Evolutionary conservation across 2,797 vertebrate genomes (phyloP).

Genomic region (Peromyscus melanophrys): DNA sequence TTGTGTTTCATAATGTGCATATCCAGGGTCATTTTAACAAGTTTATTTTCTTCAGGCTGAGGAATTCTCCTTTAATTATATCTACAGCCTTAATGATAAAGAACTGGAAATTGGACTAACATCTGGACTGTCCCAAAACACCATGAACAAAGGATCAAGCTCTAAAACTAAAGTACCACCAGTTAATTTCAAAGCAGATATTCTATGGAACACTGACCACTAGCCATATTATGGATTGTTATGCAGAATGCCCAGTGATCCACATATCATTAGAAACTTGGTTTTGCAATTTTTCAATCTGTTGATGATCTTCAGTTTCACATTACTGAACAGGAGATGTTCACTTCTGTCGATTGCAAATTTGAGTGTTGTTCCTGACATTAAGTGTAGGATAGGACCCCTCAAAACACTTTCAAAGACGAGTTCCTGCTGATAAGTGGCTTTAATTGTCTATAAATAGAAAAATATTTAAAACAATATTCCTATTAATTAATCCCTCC

Average conservation of each 20-base stretch:
- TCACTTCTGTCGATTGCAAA: slow-evolving; percentile 61
- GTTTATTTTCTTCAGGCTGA: slow-evolving; percentile 12
- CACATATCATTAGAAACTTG: slow-evolving; percentile 72
- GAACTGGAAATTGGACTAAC: slow-evolving; percentile 67
- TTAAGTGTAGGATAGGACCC: slow-evolving; percentile 31
- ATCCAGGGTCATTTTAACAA: slow-evolving; percentile 6
- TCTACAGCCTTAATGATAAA: slow-evolving; percentile 70
- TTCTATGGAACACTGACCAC: slow-evolving; percentile 79
- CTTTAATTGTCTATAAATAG: slow-evolving; percentile 21
- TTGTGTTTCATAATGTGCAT: neutral
- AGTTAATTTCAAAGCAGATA: slow-evolving; percentile 70
- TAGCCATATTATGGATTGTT: slow-evolving; percentile 65
- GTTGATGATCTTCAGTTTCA: slow-evolving; percentile 75
- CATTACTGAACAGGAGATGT: slow-evolving; percentile 55
- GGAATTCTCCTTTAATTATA: slow-evolving; percentile 61
- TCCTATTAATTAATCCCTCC: slow-evolving; percentile 47
- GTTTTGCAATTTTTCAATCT: slow-evolving; percentile 68
- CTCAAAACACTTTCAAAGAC: slow-evolving; percentile 47
- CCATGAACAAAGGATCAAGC: slow-evolving; percentile 58
- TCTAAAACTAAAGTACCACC: slow-evolving; percentile 72
- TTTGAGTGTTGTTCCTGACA: slow-evolving; percentile 65
- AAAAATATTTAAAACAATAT: slow-evolving; percentile 30
- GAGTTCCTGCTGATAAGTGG: neutral
- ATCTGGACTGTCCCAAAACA: slow-evolving; percentile 77
- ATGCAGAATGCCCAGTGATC: slow-evolving; percentile 59